phyloP scores from a whole-genome alignment of 2,113 vertebrate species.

The Petromus typicus region DNA sequence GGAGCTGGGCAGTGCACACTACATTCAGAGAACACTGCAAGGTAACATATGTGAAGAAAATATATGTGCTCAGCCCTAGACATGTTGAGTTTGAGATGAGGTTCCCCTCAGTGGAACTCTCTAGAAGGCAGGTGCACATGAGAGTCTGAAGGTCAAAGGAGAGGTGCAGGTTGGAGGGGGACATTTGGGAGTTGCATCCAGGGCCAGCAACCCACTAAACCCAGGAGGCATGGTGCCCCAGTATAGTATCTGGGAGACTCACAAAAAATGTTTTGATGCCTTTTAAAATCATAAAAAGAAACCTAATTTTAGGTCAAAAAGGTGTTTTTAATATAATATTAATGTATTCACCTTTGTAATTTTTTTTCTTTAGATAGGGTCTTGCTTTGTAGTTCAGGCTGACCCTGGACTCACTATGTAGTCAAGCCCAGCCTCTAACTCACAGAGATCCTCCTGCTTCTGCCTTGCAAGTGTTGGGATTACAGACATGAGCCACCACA shows the following conservation, averaged over 20 bases:
- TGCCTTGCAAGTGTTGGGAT: no score
- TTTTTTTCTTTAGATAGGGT: no score
- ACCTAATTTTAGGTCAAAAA: background rate
- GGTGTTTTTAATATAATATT: background rate
- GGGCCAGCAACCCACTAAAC: background rate
- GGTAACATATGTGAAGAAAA: conserved; percentile 1
- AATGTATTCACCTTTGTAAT: background rate
- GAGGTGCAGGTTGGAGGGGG: background rate
- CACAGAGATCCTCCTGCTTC: no score
- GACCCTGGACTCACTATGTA: no score
- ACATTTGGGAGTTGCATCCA: background rate
- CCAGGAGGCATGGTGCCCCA: background rate
- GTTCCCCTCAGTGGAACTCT: background rate
- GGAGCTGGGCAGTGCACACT: background rate
- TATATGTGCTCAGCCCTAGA: background rate
- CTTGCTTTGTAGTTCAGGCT: no score
- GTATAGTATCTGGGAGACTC: background rate
- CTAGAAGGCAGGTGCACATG: background rate
- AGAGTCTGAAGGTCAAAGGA: background rate
- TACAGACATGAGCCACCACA: no score
- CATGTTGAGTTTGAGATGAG: conserved; percentile 1
- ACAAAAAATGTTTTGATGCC: conserved; percentile 29
- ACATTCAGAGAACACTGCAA: background rate
- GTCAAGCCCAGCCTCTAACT: no score
- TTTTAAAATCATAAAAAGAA: background rate